Evolutionary conservation across 2,797 vertebrate genomes (phyloP), one percentile per base, ranked within the genome.

Genomic region (Poeciliopsis infans): DNA sequence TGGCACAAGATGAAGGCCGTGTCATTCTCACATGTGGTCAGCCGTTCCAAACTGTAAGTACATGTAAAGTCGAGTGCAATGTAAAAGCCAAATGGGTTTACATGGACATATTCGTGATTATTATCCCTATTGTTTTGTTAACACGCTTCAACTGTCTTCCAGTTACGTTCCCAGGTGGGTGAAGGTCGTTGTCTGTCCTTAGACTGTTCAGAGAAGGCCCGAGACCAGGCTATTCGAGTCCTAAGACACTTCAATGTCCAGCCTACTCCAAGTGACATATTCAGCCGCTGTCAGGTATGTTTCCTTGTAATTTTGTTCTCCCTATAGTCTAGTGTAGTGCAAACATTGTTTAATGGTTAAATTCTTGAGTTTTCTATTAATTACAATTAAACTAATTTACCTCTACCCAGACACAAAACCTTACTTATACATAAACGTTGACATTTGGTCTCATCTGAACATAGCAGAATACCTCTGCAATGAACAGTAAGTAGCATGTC

Each of bases 221-320:
- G 84, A 78, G 96, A 98, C 11, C 97, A 97, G 86, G 97, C 96
- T 0, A 74, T 96, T 31, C 88, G 84, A 4, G 96, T 98, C 79
- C 95, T 98, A 78, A 92, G 81, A 76, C 96, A 97, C 91, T 97
- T 97, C 94, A 96, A 96, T 0, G 83, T 97, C 77, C 91, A 78
- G 4, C 95, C 96, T 57, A 94, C 95, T 25, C 81, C 84, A 1
- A 41, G 86, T 0, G 97, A 97, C 75, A 92, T 98, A 86, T 98
- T 97, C 95, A 98, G 97, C 91, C 96, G 96, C 85, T 98, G 98
- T 89, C 97, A 97, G 97, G 97, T 98, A 83, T 10, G 33, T 77
- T 28, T 55, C 13, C 49, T 55, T 81, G 13, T 78, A 45, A 28
- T 45, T n/a, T 15, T 70, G 68, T 41, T 25, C 13, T 68, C n/a